Base-by-base conservation (phyloP, 2,888 invertebrate species). In the Herminia tarsipennalis region DNA sequence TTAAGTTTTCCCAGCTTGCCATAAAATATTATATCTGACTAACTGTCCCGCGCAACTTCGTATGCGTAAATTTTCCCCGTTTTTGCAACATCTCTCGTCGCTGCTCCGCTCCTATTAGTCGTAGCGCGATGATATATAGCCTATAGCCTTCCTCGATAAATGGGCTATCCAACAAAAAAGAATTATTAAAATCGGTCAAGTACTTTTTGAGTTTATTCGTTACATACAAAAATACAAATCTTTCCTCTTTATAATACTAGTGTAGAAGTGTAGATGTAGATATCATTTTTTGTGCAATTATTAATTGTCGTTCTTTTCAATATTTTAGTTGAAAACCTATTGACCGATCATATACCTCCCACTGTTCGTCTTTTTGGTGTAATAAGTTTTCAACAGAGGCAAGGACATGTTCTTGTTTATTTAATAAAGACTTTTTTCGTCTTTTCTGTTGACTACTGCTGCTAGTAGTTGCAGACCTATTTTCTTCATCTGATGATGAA, bases 21-120 rank as follows among this genome's bases (percentile, higher is more conserved):
- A 24, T 45, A 17, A 35, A 22, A 45, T 24, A 39, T 35, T 4
- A 30, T 39, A 39, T 45, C 45, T 18, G n/a, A n/a, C n/a, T n/a
- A n/a, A n/a, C n/a, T n/a, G n/a, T n/a, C n/a, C n/a, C n/a, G n/a
- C n/a, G n/a, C n/a, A n/a, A n/a, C n/a, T n/a, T n/a, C n/a, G n/a
- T n/a, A n/a, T n/a, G n/a, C n/a, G n/a, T n/a, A n/a, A n/a, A n/a
- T n/a, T n/a, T n/a, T n/a, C n/a, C n/a, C n/a, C n/a, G n/a, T n/a
- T n/a, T n/a, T n/a, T n/a, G n/a, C n/a, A n/a, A n/a, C n/a, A n/a
- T n/a, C n/a, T n/a, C n/a, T n/a, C n/a, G n/a, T n/a, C n/a, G n/a
- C n/a, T n/a, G n/a, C n/a, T n/a, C n/a, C n/a, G n/a, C n/a, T n/a
- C n/a, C n/a, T n/a, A n/a, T n/a, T n/a, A n/a, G n/a, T n/a, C n/a